A percentile compares a stretch with the other conserved stretches of the same genome.
Conservation (phyloP, 2,888 invertebrate genomes). For the Disparrhopalites patrizii region DNA sequence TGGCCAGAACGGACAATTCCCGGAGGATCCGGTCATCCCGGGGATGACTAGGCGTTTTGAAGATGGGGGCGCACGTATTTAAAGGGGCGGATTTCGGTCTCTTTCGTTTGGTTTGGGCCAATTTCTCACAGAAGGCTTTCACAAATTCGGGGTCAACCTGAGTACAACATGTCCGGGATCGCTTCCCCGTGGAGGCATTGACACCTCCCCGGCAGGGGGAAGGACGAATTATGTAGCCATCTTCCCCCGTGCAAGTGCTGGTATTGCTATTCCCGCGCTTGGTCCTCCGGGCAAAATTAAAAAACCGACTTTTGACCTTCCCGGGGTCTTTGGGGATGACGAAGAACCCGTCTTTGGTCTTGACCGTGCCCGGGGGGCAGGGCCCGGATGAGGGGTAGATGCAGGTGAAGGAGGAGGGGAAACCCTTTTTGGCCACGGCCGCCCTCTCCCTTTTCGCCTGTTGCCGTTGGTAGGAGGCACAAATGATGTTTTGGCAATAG, state of each 20-base stretch:
- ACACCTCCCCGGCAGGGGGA: too few species aligned
- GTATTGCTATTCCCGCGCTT: too few species aligned
- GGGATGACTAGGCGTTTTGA: background rate
- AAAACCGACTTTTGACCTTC: background rate
- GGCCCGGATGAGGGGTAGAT: background rate
- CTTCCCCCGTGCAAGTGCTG: too few species aligned
- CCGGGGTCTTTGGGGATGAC: background rate
- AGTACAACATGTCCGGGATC: background rate
- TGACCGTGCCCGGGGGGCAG: background rate
- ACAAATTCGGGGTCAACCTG: background rate
- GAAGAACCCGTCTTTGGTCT: background rate
- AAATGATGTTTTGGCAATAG: too few species aligned
- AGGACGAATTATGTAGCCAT: too few species aligned
- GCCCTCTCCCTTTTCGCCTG: too few species aligned
- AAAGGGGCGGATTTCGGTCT: background rate
- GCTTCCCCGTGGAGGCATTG: background rate
- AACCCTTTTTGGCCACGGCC: too few species aligned
- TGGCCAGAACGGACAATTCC: background rate
- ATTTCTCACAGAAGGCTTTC: background rate
- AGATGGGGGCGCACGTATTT: too few species aligned
- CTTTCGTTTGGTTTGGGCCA: background rate
- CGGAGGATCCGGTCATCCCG: background rate
- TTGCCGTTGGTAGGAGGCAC: too few species aligned
- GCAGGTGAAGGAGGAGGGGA: background rate
- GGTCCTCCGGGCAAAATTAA: background rate